Percentiles rank a stretch among this genome's conserved stretches.
These are phyloP conservation scores for Saturnia pavonia DNA, from an alignment of 2,888 invertebrate genomes.

Conservation along the genomic window DNA sequence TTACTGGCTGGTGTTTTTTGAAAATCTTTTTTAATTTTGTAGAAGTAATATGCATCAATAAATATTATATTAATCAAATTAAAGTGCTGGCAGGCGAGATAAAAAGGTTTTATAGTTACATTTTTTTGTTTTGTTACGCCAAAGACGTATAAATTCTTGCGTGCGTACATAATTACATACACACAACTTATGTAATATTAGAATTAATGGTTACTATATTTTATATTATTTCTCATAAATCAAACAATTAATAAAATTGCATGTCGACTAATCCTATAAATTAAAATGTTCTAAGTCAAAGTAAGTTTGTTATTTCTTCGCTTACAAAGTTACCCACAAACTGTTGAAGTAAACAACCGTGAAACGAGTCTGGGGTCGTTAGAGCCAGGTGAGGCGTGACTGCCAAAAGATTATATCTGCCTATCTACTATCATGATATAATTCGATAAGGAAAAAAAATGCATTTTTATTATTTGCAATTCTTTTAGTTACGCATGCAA, in stretches of 20 bases:
- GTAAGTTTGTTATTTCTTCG: slow-evolving; percentile 26
- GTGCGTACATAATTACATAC: no score
- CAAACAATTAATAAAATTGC: background rate
- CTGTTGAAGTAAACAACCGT: slow-evolving; percentile 37
- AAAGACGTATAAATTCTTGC: no score
- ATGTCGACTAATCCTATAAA: background rate
- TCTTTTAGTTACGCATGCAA: slow-evolving; percentile 6
- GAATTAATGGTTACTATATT: background rate
- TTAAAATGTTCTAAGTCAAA: background rate
- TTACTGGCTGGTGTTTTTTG: no score
- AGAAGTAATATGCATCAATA: no score
- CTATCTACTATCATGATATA: background rate
- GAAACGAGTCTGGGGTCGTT: slow-evolving; percentile 43
- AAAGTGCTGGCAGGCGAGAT: no score
- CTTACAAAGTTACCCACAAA: slow-evolving; percentile 36
- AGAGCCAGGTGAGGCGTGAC: slow-evolving; percentile 38
- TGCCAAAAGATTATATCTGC: slow-evolving; percentile 12
- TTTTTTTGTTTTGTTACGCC: no score
- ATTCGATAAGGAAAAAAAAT: slow-evolving; percentile 7
- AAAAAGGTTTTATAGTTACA: no score
- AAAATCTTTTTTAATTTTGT: no score
- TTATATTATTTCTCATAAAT: background rate
- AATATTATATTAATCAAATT: no score
- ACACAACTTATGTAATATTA: no score
- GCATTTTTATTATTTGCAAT: background rate